Base-by-base conservation (phyloP, 1,140 invertebrate genomes). In the Saccostrea echinata region DNA sequence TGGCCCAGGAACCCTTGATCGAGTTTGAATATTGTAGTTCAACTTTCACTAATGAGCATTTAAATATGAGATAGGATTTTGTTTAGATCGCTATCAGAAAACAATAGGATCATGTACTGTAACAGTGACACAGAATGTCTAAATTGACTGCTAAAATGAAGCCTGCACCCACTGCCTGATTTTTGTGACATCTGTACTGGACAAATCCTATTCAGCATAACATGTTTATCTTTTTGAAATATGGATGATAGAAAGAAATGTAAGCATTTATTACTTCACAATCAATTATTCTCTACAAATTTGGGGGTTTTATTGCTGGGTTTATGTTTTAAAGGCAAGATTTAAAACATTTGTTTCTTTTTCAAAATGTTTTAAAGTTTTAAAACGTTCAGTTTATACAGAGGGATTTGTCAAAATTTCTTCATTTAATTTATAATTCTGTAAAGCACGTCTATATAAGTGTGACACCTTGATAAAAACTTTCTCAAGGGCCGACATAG, bases 41-140 rank as follows among this genome's bases (percentile, higher is more conserved):
- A 76, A 76, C 68, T 76, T 76, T 76, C 68, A 76, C 68, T 76
- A 76, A 76, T 76, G 68, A 76, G 68, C 30, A 76, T 76, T 76
- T 76, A 76, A 76, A 76, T 76, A 76, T 18, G 68, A 76, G 68
- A 76, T 76, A 76, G 68, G 24, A 30, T 27, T 76, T 76, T 27
- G 55, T 61, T 76, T 76, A 30, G 24, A 30, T 76, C 68, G 4
- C 13, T 16, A 33, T 76, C 68, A 76, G 27, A 33, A 76, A 30
- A 76, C 68, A 76, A 76, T 76, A 27, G 27, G 30, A 16, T 76
- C 68, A 76, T 76, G 68, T 33, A 12, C 68, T 76, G 68, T 11
- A 30, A 76, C 27, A 76, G 27, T 30, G 30, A 76, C 16, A 76
- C 13, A 27, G 30, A 33, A 76, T 16, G 24, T 30, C 30, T 16